A percentile compares a stretch with the other conserved stretches of the same genome.
phyloP scores from a whole-genome alignment of 2,888 invertebrate species.

The Drosophila mimica region DNA sequence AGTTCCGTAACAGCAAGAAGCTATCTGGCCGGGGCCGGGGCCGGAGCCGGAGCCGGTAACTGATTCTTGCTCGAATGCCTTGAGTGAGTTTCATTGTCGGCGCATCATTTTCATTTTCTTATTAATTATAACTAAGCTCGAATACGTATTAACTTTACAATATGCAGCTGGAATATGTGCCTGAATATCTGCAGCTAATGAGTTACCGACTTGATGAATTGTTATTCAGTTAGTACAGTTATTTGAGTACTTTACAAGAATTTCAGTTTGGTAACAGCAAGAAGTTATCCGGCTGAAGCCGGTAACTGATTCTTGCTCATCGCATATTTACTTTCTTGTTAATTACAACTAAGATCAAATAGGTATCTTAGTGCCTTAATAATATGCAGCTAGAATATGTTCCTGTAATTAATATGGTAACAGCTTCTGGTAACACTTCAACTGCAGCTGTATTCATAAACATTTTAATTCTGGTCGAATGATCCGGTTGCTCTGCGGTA shows the following conservation, averaged over 20 bases:
- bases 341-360: conserved; percentile 2
- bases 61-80: not conserved
- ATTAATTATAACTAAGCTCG: conserved; percentile 3
- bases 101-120: not conserved
- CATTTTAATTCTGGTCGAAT: not conserved
- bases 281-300: not conserved
- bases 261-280: too few species aligned
- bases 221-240: not conserved
- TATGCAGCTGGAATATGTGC: not conserved
- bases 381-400: not conserved
- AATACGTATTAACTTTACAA: not conserved
- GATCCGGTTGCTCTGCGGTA: not conserved
- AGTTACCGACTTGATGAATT: not conserved
- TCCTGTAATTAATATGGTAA: not conserved
- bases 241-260: too few species aligned
- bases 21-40: not conserved
- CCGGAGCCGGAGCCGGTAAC: not conserved
- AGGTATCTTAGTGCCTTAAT: not conserved
- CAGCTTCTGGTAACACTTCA: not conserved
- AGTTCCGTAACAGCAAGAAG: not conserved
- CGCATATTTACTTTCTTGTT: not conserved
- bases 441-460: not conserved
- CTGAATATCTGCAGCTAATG: not conserved
- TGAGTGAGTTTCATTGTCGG: not conserved
- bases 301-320: not conserved